A percentile compares a stretch with the other conserved stretches of the same genome.
Evolutionary conservation across 2,113 vertebrate genomes (phyloP).

Genomic region (Hassar affinis): DNA sequence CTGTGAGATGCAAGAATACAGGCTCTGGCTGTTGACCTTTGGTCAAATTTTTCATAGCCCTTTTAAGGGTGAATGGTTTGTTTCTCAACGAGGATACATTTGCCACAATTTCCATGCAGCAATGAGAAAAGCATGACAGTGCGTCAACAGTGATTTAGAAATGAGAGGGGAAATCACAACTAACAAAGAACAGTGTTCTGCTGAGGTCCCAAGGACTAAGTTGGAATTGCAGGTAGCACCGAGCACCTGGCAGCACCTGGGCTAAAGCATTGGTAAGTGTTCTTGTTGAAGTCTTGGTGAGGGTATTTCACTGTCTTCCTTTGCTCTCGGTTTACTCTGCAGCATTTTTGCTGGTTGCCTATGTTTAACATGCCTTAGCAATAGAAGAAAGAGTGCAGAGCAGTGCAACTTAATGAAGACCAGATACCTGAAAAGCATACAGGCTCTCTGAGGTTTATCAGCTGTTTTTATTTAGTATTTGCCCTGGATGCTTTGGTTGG

Average conservation of each 20-base stretch:
- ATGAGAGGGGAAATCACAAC: conserved; percentile 58
- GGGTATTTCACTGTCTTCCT: conserved; percentile 9
- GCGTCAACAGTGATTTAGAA: conserved; percentile 55
- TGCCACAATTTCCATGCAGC: conserved; percentile 34
- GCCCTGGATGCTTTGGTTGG: conserved; percentile 54
- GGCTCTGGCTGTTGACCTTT: not conserved
- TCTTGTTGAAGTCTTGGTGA: not conserved
- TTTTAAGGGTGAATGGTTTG: conserved; percentile 35
- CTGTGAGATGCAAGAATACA: conserved; percentile 2
- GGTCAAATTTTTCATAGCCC: not conserved
- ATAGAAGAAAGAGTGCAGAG: conserved; percentile 50
- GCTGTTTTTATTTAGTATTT: conserved; percentile 57
- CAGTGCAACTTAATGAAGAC: conserved; percentile 63
- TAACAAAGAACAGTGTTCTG: conserved; percentile 47
- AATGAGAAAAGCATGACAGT: conserved; percentile 25
- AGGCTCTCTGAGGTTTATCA: conserved; percentile 42
- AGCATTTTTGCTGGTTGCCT: conserved; percentile 21
- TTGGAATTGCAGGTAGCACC: conserved; percentile 14
- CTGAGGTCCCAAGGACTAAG: conserved; percentile 40
- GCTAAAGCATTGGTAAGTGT: not conserved
- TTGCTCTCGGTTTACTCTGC: conserved; percentile 20
- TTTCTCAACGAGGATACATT: conserved; percentile 40
- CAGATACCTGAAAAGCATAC: conserved; percentile 57
- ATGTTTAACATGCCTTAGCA: conserved; percentile 50
- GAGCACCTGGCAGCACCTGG: not conserved